Conservation (phyloP, 2,113 vertebrate genomes). For the Argyrosomus japonicus region DNA sequence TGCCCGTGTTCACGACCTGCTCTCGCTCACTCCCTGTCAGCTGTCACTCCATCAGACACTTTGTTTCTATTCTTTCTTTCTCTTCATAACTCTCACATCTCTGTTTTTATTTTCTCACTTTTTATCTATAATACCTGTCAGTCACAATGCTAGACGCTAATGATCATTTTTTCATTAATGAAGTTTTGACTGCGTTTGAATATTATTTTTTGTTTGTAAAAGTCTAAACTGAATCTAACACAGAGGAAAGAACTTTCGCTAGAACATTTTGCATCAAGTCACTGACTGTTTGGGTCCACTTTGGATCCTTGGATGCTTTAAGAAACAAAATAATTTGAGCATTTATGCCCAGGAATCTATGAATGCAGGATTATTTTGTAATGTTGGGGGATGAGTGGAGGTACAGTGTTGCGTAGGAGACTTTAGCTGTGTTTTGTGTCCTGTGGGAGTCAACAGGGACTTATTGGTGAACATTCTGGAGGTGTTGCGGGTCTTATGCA, state of each 20-base stretch:
- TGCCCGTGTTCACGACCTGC: constrained; percentile 65
- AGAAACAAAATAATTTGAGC: constrained; percentile 29
- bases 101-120: constrained; percentile 44
- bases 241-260: constrained; percentile 18
- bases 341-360: constrained; percentile 9
- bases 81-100: constrained; percentile 36
- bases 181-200: constrained; percentile 45
- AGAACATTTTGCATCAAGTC: constrained; percentile 39
- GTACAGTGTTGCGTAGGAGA: constrained; percentile 34
- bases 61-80: constrained; percentile 42
- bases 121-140: constrained; percentile 80
- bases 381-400: constrained; percentile 10
- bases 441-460: constrained; percentile 33
- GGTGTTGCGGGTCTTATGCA: constrained; percentile 27
- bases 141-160: constrained; percentile 71
- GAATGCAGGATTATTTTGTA: constrained; percentile 22
- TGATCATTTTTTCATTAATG: constrained; percentile 69
- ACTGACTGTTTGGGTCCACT: constrained; percentile 29
- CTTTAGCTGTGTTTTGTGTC: constrained; percentile 20
- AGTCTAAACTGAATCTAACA: constrained; percentile 19
- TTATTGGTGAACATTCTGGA: constrained; percentile 34
- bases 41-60: constrained; percentile 66
- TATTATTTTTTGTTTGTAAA: constrained; percentile 50
- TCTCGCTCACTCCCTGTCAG: constrained; percentile 63
- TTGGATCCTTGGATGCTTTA: neutral